Evolutionary conservation across 2,113 vertebrate species (phyloP).

Genomic region (Platichthys flesus): DNA sequence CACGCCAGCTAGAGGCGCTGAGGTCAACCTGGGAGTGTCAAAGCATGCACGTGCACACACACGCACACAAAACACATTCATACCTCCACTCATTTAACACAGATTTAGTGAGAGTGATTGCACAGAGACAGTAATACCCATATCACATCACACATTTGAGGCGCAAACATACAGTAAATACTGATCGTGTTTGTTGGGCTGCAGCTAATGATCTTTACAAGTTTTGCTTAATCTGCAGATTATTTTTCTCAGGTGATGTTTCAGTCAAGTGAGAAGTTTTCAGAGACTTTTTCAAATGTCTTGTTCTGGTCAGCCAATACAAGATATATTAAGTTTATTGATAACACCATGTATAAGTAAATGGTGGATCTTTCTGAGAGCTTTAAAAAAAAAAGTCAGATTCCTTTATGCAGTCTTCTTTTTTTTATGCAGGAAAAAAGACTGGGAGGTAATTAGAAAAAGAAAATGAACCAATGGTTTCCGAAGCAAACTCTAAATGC

Average conservation of each 20-base stretch:
- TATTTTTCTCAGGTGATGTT: not conserved
- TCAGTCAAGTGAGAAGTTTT: not conserved
- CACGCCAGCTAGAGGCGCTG: slow-evolving; percentile 58
- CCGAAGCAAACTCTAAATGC: not conserved
- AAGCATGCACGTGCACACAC: slow-evolving; percentile 7
- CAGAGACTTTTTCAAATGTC: not conserved
- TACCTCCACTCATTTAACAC: not conserved
- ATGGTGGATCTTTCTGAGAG: too few relatives aligned
- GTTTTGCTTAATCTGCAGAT: not conserved
- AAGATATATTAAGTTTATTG: not conserved
- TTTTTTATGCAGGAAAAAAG: too few relatives aligned
- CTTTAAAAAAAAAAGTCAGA: too few relatives aligned
- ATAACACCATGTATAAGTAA: too few relatives aligned
- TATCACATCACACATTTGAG: not conserved
- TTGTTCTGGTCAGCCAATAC: not conserved
- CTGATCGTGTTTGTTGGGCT: not conserved
- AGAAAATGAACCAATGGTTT: too few relatives aligned
- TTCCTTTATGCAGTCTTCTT: too few relatives aligned
- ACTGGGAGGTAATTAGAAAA: too few relatives aligned
- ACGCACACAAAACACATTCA: not conserved
- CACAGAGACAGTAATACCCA: not conserved
- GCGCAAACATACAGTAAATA: not conserved
- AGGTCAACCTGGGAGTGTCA: slow-evolving; percentile 57
- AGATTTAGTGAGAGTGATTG: slow-evolving; percentile 4
- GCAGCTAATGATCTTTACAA: not conserved